Evolutionary conservation across 2,888 invertebrate species (phyloP), one percentile per base, ranked within the genome.

Genomic region (Temnothorax unifasciatus): DNA sequence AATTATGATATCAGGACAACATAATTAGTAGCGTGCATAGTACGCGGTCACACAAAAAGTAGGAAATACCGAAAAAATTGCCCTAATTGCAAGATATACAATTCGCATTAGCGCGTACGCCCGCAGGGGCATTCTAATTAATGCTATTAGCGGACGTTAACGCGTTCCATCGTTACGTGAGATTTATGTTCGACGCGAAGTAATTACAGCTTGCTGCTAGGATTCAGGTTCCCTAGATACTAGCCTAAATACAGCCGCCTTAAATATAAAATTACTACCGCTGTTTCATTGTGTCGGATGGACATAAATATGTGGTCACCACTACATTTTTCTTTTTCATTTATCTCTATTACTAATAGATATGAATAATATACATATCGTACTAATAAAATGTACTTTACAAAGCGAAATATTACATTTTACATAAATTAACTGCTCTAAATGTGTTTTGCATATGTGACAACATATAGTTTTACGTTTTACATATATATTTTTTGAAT

Each of bases 71-170:
- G 71, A 76, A 86, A 83, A 76, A 87, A 82, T 85, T 83, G 84
- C 64, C 75, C 83, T 85, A 86, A 86, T 88, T 85, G 84, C 86
- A 61, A 85, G 85, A 86, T 84, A 87, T 89, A 85, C 82, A 85
- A 86, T 88, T 86, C 79, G 74, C 86, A 81, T 89, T 89, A 89
- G 83, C 82, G 84, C 73, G 68, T 57, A 66, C 8, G 47, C 29
- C 25, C 73, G 50, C 63, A 41, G 82, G 59, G 54, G 47, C 34
- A 63, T 57, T 69, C 76, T 85, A 83, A 83, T 87, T 89, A 89
- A 89, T 83, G 83, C 85, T 88, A 89, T 88, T 87, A 88, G 85
- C 64, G 84, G 71, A 85, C 83, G 83, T 81, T 85, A 88, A 87
- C 85, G 84, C 82, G 84, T 87, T 76, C 82, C 84, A 73, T 75